These are phyloP conservation scores for Eulemur mongoz DNA, from an alignment of 2,797 vertebrate genomes.

Conservation along the genomic window DNA sequence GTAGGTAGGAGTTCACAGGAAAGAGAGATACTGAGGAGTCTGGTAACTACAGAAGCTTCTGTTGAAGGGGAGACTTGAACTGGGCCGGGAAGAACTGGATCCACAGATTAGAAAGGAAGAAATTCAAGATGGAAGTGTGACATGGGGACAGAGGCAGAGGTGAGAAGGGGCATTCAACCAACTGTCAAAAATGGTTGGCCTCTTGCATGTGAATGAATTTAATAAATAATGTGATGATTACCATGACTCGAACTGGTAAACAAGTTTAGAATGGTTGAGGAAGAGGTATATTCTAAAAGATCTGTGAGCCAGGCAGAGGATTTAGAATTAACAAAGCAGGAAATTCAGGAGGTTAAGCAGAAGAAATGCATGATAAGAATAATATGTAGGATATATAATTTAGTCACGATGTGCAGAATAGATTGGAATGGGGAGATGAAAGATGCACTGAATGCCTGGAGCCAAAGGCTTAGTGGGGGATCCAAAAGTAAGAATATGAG, in stretches of 20 bases:
- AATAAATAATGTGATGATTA: neutral
- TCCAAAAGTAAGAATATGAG: neutral
- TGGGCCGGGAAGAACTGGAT: neutral
- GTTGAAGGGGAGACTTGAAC: neutral
- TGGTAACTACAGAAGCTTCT: neutral
- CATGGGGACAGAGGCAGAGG: neutral
- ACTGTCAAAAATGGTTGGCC: neutral
- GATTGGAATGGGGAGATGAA: neutral
- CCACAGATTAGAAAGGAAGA: neutral
- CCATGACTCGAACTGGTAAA: neutral
- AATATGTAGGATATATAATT: neutral
- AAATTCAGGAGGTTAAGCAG: neutral
- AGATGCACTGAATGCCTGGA: neutral
- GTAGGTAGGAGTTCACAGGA: neutral
- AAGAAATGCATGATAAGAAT: neutral
- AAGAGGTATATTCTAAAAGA: neutral
- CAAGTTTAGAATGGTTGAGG: neutral
- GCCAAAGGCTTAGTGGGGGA: neutral
- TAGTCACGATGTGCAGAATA: neutral
- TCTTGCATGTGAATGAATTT: neutral
- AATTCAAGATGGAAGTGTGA: neutral
- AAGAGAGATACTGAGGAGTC: neutral
- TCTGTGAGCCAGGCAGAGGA: neutral
- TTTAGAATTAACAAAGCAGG: neutral
- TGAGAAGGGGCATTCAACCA: neutral